Evolutionary conservation across 2,797 vertebrate genomes (phyloP).

Genomic region (Bradypodion pumilum): DNA sequence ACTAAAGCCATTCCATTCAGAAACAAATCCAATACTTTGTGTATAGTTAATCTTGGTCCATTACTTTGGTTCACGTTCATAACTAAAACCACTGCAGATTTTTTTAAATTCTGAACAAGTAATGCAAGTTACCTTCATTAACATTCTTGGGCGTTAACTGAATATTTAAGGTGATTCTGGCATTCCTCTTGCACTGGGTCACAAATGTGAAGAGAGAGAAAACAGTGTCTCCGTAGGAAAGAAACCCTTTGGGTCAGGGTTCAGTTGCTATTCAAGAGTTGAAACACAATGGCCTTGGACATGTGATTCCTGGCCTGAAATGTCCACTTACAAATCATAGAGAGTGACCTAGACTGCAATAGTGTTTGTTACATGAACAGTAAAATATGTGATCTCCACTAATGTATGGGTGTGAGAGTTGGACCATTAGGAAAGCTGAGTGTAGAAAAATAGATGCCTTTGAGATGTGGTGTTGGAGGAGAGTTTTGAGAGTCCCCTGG

Average conservation of each 20-base stretch:
- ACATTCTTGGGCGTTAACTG: not conserved
- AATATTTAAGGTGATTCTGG: not conserved
- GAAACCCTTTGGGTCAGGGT: not conserved
- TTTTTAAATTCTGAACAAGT: too few species aligned
- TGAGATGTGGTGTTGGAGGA: too few species aligned
- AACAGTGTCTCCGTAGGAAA: not conserved
- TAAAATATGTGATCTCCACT: not conserved
- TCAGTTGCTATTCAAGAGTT: not conserved
- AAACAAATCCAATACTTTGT: constrained; percentile 9
- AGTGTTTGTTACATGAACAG: not conserved
- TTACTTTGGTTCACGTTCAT: too few species aligned
- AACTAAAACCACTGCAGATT: too few species aligned
- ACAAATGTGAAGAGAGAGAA: not conserved
- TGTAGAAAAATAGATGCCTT: too few species aligned
- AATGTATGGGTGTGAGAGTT: too few species aligned
- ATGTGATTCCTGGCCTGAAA: not conserved
- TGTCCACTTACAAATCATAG: not conserved
- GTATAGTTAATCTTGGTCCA: not conserved
- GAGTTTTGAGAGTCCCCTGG: too few species aligned
- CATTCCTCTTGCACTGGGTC: not conserved
- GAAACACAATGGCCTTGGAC: not conserved
- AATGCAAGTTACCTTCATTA: not conserved
- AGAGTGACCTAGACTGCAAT: not conserved
- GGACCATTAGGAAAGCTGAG: too few species aligned
- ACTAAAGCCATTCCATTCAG: not conserved